These are phyloP conservation scores for Ceramica pisi DNA, from an alignment of 2,888 invertebrate species.

Conservation along the genomic window DNA sequence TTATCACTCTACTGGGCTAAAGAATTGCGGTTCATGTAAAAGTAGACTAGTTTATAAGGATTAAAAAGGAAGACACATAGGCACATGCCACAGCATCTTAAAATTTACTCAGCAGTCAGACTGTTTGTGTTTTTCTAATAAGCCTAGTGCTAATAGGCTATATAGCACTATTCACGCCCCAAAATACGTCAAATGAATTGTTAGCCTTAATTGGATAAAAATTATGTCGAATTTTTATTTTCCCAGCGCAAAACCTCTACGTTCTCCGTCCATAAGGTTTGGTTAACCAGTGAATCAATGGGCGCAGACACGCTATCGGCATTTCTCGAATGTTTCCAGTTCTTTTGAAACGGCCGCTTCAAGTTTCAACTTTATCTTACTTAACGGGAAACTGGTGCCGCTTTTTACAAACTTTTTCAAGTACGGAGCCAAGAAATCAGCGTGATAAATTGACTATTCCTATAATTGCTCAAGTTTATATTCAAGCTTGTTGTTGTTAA, in stretches of 20 bases:
- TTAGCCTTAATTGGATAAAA: too few relatives aligned
- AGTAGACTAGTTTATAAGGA: not conserved
- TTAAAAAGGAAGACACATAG: too few relatives aligned
- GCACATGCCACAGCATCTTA: not conserved
- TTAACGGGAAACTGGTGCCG: constrained; percentile 81
- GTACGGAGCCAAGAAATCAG: constrained; percentile 62
- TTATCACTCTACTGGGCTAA: not conserved
- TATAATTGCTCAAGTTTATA: constrained; percentile 27
- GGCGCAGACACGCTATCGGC: constrained; percentile 72
- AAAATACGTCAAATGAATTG: too few relatives aligned
- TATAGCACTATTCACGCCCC: too few relatives aligned
- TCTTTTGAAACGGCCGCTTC: constrained; percentile 80
- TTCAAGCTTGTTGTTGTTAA: constrained; percentile 7
- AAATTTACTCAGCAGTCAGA: too few relatives aligned
- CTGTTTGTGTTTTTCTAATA: too few relatives aligned
- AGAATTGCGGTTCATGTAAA: not conserved
- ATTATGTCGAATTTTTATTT: not conserved
- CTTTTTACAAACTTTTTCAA: constrained; percentile 74
- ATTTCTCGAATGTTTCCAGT: constrained; percentile 78
- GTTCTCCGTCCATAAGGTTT: constrained; percentile 59
- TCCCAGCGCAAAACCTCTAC: constrained; percentile 53
- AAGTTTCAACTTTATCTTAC: constrained; percentile 78
- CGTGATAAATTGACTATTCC: constrained; percentile 38
- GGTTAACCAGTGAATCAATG: constrained; percentile 74
- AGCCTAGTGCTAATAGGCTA: too few relatives aligned